Conservation (phyloP, 2,888 invertebrate species). For the Mythimna ferrago region DNA sequence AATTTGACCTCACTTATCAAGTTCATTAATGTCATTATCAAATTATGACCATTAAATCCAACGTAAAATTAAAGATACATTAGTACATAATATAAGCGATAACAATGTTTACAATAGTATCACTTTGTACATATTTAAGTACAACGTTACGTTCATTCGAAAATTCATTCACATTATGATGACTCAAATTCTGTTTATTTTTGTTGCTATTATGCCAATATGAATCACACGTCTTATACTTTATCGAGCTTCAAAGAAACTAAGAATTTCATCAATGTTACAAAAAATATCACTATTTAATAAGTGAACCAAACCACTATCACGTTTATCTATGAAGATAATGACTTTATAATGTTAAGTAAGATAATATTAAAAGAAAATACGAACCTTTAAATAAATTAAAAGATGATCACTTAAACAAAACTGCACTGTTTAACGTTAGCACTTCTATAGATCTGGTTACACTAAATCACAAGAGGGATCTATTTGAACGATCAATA, state of each 20-base stretch:
- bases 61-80: conserved; percentile 54
- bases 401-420: conserved; percentile 55
- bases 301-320: conserved; percentile 81
- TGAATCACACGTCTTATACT: conserved; percentile 47
- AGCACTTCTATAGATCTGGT: conserved; percentile 47
- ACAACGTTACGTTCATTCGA: conserved; percentile 66
- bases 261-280: conserved; percentile 27
- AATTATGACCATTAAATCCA: conserved; percentile 48
- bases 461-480: conserved; percentile 74
- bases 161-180: conserved; percentile 66
- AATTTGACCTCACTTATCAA: conserved; percentile 47
- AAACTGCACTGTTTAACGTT: conserved; percentile 64
- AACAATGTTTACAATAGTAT: conserved; percentile 75
- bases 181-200: conserved; percentile 73
- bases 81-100: conserved; percentile 57
- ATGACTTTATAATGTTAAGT: conserved; percentile 71
- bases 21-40: conserved; percentile 56
- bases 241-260: conserved; percentile 8
- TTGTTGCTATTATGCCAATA: conserved; percentile 41
- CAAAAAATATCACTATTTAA: conserved; percentile 35
- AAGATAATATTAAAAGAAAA: conserved; percentile 69
- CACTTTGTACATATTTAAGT: conserved; percentile 60
- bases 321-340: conserved; percentile 79
- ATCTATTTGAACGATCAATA: conserved; percentile 80
- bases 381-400: conserved; percentile 67